Conservation (phyloP, 2,797 vertebrate species). For the Poeciliopsis turneri region DNA sequence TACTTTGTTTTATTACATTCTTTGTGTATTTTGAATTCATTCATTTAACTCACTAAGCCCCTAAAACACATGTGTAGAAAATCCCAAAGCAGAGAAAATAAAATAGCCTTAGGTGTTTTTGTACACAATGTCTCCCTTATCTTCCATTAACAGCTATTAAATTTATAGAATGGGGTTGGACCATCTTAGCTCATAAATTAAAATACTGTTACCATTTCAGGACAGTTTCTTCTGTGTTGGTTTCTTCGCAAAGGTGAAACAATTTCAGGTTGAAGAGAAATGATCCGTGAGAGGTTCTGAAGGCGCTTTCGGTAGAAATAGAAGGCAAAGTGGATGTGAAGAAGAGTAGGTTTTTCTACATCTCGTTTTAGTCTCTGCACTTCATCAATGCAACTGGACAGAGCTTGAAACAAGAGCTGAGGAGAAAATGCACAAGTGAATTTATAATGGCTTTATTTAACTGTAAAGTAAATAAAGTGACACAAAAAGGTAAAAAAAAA, state of each 20-base stretch:
- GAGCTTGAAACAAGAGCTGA: constrained; percentile 44
- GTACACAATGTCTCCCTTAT: neutral
- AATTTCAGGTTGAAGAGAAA: constrained; percentile 44
- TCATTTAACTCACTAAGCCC: neutral
- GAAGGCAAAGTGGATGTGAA: constrained; percentile 41
- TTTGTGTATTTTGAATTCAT: neutral
- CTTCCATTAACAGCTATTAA: neutral
- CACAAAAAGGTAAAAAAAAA: neutral
- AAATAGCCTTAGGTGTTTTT: neutral
- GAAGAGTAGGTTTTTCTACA: constrained; percentile 23
- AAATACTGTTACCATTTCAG: constrained; percentile 53
- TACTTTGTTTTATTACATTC: neutral
- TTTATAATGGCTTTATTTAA: neutral
- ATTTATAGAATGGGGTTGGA: neutral
- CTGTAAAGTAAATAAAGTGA: neutral
- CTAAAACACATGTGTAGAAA: neutral
- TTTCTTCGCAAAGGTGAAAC: constrained; percentile 25
- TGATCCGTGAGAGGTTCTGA: constrained; percentile 70
- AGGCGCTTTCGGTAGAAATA: constrained; percentile 48
- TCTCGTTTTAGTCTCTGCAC: constrained; percentile 15
- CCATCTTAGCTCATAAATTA: neutral
- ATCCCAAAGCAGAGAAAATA: neutral
- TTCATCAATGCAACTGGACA: constrained; percentile 43
- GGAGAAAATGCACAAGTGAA: neutral
- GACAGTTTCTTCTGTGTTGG: constrained; percentile 18